Evolutionary conservation across 2,888 invertebrate genomes (phyloP), one percentile per base, ranked within the genome.

Genomic region (Drosophila paranaensis): DNA sequence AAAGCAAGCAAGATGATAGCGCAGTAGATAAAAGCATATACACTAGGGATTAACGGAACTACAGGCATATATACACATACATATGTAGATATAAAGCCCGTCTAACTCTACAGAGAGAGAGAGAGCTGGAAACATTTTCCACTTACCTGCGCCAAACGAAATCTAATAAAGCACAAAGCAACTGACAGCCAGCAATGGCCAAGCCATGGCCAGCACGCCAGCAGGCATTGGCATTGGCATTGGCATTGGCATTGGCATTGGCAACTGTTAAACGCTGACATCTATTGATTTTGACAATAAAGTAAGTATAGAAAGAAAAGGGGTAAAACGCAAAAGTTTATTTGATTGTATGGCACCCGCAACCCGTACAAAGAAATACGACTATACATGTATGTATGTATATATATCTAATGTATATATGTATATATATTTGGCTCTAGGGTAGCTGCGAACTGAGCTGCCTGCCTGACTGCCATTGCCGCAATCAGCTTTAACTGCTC

Each of bases 201-300:
- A 50, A 16, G 48, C 48, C 30, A 11, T 39, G 9, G 9, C 16
- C 48, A 43, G 14, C 35, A 14, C 56, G 65, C 74, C 79, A 70
- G 74, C 74, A 70, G 72, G 71, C 81, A 72, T 66, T 67, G 86
- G 83, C 77, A 80, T n/a, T 46, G 71, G 68, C 81, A 72, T 66
- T 67, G 86, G 82, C 42, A 42, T 16, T 42, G 86, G 82, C 42
- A 42, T 16, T 42, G 42, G 64, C 43, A 43, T 66, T 67, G 87
- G 77, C 81, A 80, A 68, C 75, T 81, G 81, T 67, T 77, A 83
- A 82, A 86, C 61, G 84, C 87, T 71, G 88, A 82, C 82, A 87
- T 83, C 84, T 81, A 83, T 83, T 78, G 81, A 82, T 81, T 87
- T 81, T 75, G 75, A 83, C 84, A 84, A 78, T 75, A 42, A 45